Base-by-base conservation (phyloP, 92 coral and sea anemone genomes). In the Zoanthus sansibaricus region DNA sequence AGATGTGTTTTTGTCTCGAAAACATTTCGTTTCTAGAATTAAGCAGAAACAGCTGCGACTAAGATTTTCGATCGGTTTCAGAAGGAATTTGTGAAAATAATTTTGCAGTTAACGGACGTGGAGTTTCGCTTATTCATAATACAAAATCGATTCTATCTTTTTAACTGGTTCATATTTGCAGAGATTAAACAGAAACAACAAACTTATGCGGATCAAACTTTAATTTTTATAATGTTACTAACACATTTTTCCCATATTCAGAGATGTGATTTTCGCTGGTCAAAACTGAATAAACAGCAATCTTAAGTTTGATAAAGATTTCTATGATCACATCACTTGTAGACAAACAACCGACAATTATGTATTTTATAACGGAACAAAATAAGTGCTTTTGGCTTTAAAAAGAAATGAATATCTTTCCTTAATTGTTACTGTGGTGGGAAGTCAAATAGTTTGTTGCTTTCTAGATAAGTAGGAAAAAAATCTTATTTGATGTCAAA, bases 1-100 rank as follows among this genome's bases (percentile, higher is more conserved):
- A 76, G 82, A 76, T 80, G 85, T 64, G 75, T 64, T 21, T 78
- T 80, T 66, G 85, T 71, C 61, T 80, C 75, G 48, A 80, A 49
- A 76, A 45, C 9, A 47, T 17, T 80, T 59, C 56, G 21, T 42
- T 47, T 42, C 31, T 47, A 66, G 61, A 47, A 18, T 66, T 64
- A 80, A 62, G 17, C 58, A 64, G 75, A 21, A 44, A 80, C 75
- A 80, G 56, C 73, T 31, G 55, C 56, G 51, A 66, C 33, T n/a
- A 15, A 55, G 45, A 56, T 64, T 66, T 69, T 30, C 44, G 61
- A 12, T 47, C 25, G 25, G 4, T 64, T 66, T 47, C 66, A 56
- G 61, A 80, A 25, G 61, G 70, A 66, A n/a, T 42, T 25, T 55
- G 12, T 59, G 15, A 77, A 77, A 77, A 37, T 32, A 33, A 46